Evolutionary conservation across 1,140 invertebrate species (phyloP).

Genomic region (Drosophila equinoxialis): DNA sequence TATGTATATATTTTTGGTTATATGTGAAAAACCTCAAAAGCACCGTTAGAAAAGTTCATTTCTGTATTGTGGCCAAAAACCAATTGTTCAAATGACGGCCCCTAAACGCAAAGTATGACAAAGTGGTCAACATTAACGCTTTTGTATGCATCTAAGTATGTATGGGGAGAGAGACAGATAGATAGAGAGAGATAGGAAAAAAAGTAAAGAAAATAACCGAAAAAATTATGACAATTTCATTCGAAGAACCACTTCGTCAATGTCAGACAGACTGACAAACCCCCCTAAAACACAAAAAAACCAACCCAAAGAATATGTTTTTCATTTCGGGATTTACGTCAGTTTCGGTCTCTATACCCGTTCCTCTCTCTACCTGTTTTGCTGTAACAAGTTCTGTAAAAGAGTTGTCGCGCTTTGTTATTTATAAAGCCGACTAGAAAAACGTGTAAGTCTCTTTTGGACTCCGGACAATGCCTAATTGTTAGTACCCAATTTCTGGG

Average conservation of each 20-base stretch:
- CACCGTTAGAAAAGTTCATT: slow-evolving; percentile 44
- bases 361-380: slow-evolving; percentile 21
- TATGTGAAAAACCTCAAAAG: slow-evolving; percentile 16
- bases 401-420: slow-evolving; percentile 50
- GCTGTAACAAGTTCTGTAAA: slow-evolving; percentile 56
- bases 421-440: slow-evolving; percentile 46
- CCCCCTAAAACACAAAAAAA: slow-evolving; percentile 21
- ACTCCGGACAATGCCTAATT: slow-evolving; percentile 46
- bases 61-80: slow-evolving; percentile 52
- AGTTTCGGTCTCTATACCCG: slow-evolving; percentile 15
- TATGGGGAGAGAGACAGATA: slow-evolving; percentile 21
- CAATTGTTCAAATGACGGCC: slow-evolving; percentile 72
- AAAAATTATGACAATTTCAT: slow-evolving; percentile 82
- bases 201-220: slow-evolving; percentile 51
- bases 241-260: slow-evolving; percentile 80
- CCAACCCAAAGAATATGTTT: neutral
- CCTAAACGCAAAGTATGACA: slow-evolving; percentile 68
- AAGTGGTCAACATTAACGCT: slow-evolving; percentile 79
- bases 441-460: slow-evolving; percentile 34
- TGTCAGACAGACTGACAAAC: slow-evolving; percentile 61
- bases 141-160: slow-evolving; percentile 76
- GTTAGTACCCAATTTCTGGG: slow-evolving; percentile 44
- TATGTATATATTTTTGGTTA: too few species aligned
- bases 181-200: too few species aligned
- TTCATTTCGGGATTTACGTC: slow-evolving; percentile 3